A percentile compares a stretch with the other conserved stretches of the same genome.
phyloP scores from a whole-genome alignment of 2,888 invertebrate species.

The Beris chalybata region DNA sequence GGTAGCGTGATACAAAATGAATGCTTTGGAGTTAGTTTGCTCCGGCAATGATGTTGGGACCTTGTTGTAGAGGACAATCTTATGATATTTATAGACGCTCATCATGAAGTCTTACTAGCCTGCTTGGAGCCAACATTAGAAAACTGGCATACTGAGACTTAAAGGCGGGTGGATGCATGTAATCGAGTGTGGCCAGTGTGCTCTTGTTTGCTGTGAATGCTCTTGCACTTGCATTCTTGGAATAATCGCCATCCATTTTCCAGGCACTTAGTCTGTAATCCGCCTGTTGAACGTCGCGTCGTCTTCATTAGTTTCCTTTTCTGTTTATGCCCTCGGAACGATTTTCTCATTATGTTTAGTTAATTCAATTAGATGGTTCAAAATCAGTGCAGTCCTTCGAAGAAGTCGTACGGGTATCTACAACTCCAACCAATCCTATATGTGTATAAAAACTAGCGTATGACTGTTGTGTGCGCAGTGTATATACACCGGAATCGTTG shows the following conservation, averaged over 20 bases:
- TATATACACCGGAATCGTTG: no score
- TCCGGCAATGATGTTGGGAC: no score
- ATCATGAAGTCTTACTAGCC: constrained; percentile 7
- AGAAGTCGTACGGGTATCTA: no score
- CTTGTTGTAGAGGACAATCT: no score
- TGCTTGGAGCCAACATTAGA: constrained; percentile 13
- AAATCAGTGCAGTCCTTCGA: neutral
- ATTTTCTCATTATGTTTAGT: constrained; percentile 22
- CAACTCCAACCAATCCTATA: no score
- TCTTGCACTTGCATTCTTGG: no score
- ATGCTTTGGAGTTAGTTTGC: no score
- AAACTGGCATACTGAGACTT: constrained; percentile 3
- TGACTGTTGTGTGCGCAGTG: no score
- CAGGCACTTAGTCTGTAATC: neutral
- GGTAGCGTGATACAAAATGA: no score
- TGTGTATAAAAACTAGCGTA: no score
- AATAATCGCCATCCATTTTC: constrained; percentile 2
- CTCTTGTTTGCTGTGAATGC: no score
- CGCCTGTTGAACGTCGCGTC: constrained; percentile 30
- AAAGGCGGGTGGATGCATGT: constrained; percentile 14
- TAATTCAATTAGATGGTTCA: constrained; percentile 19
- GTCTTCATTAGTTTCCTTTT: neutral
- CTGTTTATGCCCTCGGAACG: constrained; percentile 12
- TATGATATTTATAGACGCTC: constrained; percentile 19
- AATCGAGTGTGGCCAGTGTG: no score